Conservation (phyloP, 2,888 invertebrate species). For the Tillus elongatus region DNA sequence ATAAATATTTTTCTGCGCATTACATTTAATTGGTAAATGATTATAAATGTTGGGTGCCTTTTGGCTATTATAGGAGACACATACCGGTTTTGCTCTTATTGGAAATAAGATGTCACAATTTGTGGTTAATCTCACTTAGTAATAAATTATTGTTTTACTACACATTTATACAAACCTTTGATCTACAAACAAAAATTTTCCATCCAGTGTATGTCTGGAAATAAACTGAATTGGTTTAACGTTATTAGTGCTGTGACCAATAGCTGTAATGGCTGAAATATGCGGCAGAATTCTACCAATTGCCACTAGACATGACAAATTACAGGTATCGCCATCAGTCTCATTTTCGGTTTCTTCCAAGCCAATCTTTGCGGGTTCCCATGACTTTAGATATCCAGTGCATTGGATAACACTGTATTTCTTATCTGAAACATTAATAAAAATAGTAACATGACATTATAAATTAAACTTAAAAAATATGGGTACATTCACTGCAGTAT, state of each 20-base stretch:
- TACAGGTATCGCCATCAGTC: slow-evolving; percentile 52
- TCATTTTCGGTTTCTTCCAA: slow-evolving; percentile 59
- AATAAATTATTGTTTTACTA: too few relatives aligned
- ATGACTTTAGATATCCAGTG: slow-evolving; percentile 87
- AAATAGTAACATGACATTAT: slow-evolving; percentile 7
- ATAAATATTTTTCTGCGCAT: too few relatives aligned
- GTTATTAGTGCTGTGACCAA: slow-evolving; percentile 40
- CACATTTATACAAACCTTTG: slow-evolving; percentile 68
- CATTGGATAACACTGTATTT: slow-evolving; percentile 86
- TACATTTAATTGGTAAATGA: too few relatives aligned
- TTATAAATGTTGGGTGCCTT: too few relatives aligned
- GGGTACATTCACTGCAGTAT: background rate
- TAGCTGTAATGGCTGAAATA: slow-evolving; percentile 42
- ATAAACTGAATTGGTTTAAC: slow-evolving; percentile 64
- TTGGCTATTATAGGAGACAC: too few relatives aligned
- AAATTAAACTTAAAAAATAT: too few relatives aligned
- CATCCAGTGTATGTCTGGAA: slow-evolving; percentile 80
- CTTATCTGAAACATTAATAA: slow-evolving; percentile 49
- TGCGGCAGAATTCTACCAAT: slow-evolving; percentile 67
- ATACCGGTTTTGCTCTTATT: too few relatives aligned
- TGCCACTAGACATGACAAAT: slow-evolving; percentile 80
- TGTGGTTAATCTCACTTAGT: too few relatives aligned
- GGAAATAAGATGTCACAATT: too few relatives aligned
- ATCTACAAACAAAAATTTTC: slow-evolving; percentile 87
- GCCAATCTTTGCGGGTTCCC: slow-evolving; percentile 72